Evolutionary conservation across 2,888 invertebrate species (phyloP), one percentile per base, ranked within the genome.

Genomic region (Melangyna quadrimaculata): DNA sequence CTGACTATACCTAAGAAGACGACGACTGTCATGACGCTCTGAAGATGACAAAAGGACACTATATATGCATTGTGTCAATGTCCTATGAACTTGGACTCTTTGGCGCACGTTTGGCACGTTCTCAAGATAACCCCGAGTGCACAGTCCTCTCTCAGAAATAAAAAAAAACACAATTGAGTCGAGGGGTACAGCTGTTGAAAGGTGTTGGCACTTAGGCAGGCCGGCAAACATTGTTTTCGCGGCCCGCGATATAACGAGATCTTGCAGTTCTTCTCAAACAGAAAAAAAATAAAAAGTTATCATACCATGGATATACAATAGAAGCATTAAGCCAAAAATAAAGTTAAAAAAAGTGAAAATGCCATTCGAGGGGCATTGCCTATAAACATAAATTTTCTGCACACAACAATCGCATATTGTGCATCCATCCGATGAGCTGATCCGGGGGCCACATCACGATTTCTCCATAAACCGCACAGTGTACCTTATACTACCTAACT

Each of bases 101-200:
- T 61, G 80, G 79, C 80, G 84, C 84, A 84, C 84, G 84, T 84
- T 84, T 84, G 84, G 84, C 84, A 84, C 84, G 84, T 84, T 84
- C 84, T 72, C 48, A 67, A 75, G 84, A 72, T 75, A 79, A 79
- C 75, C 84, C 67, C 53, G 45, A 67, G 71, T 55, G 57, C 63
- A 63, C 32, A 63, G 29, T 32, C 48, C 51, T 65, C 70, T 65
- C 45, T 17, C 0, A 29, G 12, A 29, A 57, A 53, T 7, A 27
- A 35, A 7, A 45, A 17, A n/a, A 22, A 48, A 59, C 35, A 77
- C 71, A 72, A 77, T 65, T 19, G 72, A 69, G 70, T 57, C 37
- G 72, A 72, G 78, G 70, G 75, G 65, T 81, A 70, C 45, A 45
- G 65, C 51, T 55, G 71, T 65, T 59, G 79, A 70, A 59, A 80